Evolutionary conservation across 2,888 invertebrate species (phyloP), one percentile per base, ranked within the genome.

Genomic region (Volucella inanis): DNA sequence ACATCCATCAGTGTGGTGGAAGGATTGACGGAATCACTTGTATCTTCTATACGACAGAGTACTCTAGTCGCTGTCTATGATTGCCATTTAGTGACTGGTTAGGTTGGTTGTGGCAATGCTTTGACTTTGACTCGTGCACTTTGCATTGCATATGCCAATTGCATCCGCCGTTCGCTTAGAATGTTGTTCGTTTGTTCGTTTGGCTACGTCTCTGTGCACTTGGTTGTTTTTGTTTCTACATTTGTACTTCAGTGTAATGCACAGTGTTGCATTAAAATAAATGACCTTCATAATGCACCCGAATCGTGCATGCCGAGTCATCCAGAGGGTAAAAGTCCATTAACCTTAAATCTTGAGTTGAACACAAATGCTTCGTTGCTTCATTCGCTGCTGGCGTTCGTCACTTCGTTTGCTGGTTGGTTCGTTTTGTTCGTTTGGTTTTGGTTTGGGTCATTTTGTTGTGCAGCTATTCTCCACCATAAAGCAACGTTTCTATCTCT

Each of bases 241-340:
- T 52, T 10, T 47, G 22, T 47, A 22, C 45, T 22, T 22, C 22
- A 22, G 22, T 22, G 22, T 31, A 57, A 8, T 79, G 81, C 76
- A 81, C 67, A 81, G 85, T 81, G 76, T 85, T 85, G 85, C 85
- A 85, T 85, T 85, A 81, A 85, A 85, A 85, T 81, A 85, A 85
- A 81, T 81, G 85, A 85, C 85, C 85, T 85, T 85, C 85, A 85
- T 85, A 85, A 81, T 85, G 85, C 85, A 85, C 81, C 85, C 85
- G 85, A 85, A 85, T 85, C 85, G 85, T 77, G 72, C 81, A 85
- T 81, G 85, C 68, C 81, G 76, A 85, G 85, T 85, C 85, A 85
- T 85, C 85, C 85, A 85, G 85, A 85, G 85, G 85, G 85, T 85
- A 85, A 85, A 85, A 85, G 85, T 85, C 85, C 85, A 85, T 85